Base-by-base conservation (phyloP, 2,888 invertebrate species). In the Pseudococcus viburni region DNA sequence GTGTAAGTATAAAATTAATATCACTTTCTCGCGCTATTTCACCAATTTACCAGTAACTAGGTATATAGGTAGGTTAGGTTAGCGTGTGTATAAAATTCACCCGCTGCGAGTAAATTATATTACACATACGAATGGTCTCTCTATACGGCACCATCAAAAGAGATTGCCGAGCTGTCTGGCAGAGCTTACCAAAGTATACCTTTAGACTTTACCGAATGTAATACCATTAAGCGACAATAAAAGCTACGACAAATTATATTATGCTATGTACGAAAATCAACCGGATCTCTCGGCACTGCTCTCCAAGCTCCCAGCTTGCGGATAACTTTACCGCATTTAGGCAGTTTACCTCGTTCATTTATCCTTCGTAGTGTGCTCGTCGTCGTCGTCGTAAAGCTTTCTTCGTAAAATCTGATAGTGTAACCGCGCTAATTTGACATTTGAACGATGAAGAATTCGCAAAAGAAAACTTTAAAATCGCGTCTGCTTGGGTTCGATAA, bases 11-110 rank as follows among this genome's bases (percentile, higher is more conserved):
- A 64, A 64, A 64, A 64, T 64, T 64, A 64, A 64, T 64, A 19
- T 64, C 64, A 64, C 64, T 64, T 64, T 64, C 64, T 64, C 64
- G 64, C 64, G 64, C 22, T 64, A 64, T 64, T 64, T 64, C 64
- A 64, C 64, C 64, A 22, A 64, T 64, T 64, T 64, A 64, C 51
- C 15, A 64, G 19, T 22, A 64, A 7, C 64, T 64, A n/a, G 59
- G 59, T 46, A 46, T 0, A 12, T 51, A 51, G 51, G 51, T 17
- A 51, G 11, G 17, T 11, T 51, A 51, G 12, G 17, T 5, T 51
- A 51, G 51, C 51, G 51, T 51, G 64, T 64, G 22, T 33, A 3
- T 64, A 22, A 64, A 64, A 22, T 64, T 64, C 64, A 8, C 64
- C 64, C 11, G 51, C 5, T 51, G 1, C 64, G 59, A n/a, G 59